Base-by-base conservation (phyloP, 2,888 invertebrate species). In the Mycogona germanica region DNA sequence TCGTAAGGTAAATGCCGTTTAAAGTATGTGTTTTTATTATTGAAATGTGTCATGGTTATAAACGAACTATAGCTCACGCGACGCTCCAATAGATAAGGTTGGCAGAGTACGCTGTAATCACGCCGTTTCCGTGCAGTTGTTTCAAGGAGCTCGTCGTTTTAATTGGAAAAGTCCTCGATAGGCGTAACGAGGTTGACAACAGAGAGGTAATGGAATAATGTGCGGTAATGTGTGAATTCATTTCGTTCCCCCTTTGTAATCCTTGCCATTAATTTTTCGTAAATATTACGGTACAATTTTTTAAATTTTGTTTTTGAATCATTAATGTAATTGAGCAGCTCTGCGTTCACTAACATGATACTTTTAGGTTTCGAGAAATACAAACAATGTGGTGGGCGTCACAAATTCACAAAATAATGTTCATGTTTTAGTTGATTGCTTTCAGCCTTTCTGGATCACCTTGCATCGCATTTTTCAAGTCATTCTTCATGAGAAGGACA, bases 121-220 rank as follows among this genome's bases (percentile, higher is more conserved):
- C 41, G 9, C 51, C 51, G 17, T 51, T 51, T 21, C 41, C 51
- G n/a, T 51, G 51, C 41, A 25, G 25, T n/a, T 51, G 51, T n/a
- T 12, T 23, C 3, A 17, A 42, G 2, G 51, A 51, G 28, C 17
- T 51, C n/a, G 25, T 23, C 41, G 28, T 23, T 32, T 28, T 29
- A 14, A 5, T 47, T n/a, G n/a, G 26, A 28, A 17, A 28, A 4
- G 26, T 47, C 12, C 23, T 47, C 17, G 30, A 47, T 28, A n/a
- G 23, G 3, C 14, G 29, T 29, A n/a, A 28, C 5, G 29, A 28
- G n/a, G 23, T 29, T 5, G 47, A 44, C 19, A 23, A 19, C 9
- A 44, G 25, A 44, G 44, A 44, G 19, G 44, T 44, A 3, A 21
- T 21, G 25, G 35, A 44, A n/a, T n/a, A n/a, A n/a, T n/a, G n/a